These are phyloP conservation scores for Lynx canadensis DNA, from an alignment of 2,113 vertebrate genomes.

Conservation along the genomic window DNA sequence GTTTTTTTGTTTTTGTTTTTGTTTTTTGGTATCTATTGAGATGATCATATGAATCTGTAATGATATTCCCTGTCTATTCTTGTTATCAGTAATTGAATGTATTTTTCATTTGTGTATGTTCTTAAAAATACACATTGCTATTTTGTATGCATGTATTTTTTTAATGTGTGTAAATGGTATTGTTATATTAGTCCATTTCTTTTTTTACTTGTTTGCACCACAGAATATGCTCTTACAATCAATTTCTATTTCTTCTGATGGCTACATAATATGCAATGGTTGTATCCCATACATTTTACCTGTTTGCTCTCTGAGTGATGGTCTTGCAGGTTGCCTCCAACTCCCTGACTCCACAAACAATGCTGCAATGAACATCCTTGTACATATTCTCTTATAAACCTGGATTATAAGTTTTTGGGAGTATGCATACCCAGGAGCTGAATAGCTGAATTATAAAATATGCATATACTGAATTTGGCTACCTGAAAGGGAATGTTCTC, in stretches of 20 bases:
- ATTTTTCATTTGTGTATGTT: not conserved
- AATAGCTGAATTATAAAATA: not conserved
- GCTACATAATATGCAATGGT: not conserved
- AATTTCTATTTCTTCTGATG: conserved; percentile 1
- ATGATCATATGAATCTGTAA: not conserved
- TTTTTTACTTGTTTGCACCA: not conserved
- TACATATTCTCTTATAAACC: not conserved
- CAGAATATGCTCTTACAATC: not conserved
- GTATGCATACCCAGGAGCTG: not conserved
- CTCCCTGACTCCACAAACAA: not conserved
- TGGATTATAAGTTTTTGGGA: not conserved
- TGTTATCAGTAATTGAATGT: not conserved
- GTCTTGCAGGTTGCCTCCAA: not conserved
- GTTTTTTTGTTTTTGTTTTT: too few relatives aligned
- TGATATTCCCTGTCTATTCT: not conserved
- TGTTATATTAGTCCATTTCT: not conserved
- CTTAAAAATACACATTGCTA: not conserved
- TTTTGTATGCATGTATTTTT: conserved; percentile 2
- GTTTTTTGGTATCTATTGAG: not conserved
- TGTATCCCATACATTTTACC: not conserved
- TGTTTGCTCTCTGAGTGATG: not conserved
- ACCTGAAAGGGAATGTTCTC: not conserved
- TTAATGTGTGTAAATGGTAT: not conserved
- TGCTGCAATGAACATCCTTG: not conserved
- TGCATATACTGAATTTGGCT: not conserved